These are phyloP conservation scores for Xestia c-nigrum DNA, from an alignment of 2,888 invertebrate genomes.

Conservation along the genomic window DNA sequence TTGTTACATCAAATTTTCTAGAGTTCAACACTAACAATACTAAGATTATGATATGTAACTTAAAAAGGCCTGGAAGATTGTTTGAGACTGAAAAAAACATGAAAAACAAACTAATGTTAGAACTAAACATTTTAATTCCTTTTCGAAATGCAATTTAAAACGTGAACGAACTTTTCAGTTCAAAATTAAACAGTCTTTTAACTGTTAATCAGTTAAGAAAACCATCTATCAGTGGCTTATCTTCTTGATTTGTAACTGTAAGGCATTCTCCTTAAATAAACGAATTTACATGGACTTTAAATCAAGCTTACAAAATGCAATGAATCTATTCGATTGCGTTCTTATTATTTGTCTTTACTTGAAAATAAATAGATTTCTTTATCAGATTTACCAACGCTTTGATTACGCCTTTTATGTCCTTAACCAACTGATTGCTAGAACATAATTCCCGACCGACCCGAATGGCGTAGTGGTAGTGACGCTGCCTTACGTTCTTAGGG, in stretches of 20 bases:
- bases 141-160: not conserved
- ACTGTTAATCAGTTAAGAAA: conserved; percentile 49
- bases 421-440: not conserved
- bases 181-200: conserved; percentile 35
- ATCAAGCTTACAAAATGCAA: not conserved
- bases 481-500: too few species aligned
- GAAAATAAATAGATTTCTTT: not conserved
- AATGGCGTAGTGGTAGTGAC: too few species aligned
- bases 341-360: not conserved
- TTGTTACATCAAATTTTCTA: too few species aligned
- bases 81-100: not conserved
- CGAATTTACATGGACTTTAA: not conserved
- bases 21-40: not conserved
- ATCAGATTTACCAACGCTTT: not conserved
- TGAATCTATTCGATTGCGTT: not conserved
- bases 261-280: conserved; percentile 32
- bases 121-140: not conserved
- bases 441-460: too few species aligned
- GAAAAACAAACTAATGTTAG: not conserved
- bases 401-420: not conserved
- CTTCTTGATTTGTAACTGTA: conserved; percentile 42
- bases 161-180: conserved; percentile 4
- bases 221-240: conserved; percentile 45
- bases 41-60: not conserved
- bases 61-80: not conserved